phyloP scores from a whole-genome alignment of 2,888 invertebrate species.

The Xanthorhoe spadicearia region DNA sequence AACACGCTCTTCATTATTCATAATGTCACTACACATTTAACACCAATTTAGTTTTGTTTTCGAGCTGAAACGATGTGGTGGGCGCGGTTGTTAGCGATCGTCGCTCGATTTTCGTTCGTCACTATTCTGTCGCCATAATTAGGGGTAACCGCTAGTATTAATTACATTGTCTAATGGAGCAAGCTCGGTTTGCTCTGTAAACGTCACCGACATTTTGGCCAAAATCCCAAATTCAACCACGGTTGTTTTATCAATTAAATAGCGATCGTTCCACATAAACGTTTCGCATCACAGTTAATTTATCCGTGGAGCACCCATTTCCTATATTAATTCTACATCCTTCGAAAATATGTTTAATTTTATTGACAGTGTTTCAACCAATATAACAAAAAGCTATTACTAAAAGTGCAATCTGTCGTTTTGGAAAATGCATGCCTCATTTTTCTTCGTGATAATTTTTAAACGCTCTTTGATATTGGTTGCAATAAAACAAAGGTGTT shows the following conservation, averaged over 20 bases:
- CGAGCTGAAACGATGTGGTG: constrained; percentile 57
- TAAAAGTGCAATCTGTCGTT: constrained; percentile 63
- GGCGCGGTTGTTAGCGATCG: constrained; percentile 72
- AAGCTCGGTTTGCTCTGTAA: constrained; percentile 66
- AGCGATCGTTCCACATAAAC: constrained; percentile 8
- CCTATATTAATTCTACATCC: constrained; percentile 16
- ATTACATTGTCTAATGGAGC: constrained; percentile 82
- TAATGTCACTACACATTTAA: constrained; percentile 63
- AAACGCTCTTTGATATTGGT: constrained; percentile 58
- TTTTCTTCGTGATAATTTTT: constrained; percentile 53
- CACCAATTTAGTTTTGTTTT: constrained; percentile 63
- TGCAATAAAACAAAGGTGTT: constrained; percentile 55
- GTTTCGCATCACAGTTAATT: constrained; percentile 9
- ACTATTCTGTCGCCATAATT: constrained; percentile 76
- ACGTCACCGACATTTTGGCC: constrained; percentile 54
- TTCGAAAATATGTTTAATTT: constrained; percentile 24
- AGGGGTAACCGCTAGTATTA: constrained; percentile 78
- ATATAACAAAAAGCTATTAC: constrained; percentile 55
- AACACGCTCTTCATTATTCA: constrained; percentile 67
- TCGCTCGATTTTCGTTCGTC: constrained; percentile 65
- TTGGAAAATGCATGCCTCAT: constrained; percentile 53
- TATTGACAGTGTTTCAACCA: constrained; percentile 20
- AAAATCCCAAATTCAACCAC: constrained; percentile 30
- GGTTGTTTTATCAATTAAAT: constrained; percentile 29
- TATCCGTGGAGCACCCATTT: constrained; percentile 9